These are phyloP conservation scores for Cassiopea xamachana DNA, from an alignment of 30 jellyfish, hydroid and myxozoan genomes.

Conservation along the genomic window DNA sequence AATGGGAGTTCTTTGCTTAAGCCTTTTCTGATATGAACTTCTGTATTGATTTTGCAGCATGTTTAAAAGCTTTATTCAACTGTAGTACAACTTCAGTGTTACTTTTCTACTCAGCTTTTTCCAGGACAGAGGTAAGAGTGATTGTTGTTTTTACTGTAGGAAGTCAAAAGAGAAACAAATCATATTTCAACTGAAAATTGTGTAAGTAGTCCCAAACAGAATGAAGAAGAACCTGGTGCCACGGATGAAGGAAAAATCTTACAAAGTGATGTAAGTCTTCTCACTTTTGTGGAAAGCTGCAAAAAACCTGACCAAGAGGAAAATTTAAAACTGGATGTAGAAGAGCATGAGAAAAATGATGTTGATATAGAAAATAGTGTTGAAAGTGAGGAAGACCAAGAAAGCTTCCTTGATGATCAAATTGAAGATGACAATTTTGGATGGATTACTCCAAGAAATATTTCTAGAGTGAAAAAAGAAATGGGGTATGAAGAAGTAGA, in stretches of 20 bases:
- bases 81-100: no score
- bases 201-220: no score
- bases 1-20: no score
- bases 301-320: neutral
- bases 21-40: no score
- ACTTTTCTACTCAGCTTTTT: no score
- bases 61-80: no score
- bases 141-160: no score
- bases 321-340: neutral
- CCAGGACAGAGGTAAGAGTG: no score
- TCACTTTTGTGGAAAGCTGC: neutral
- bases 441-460: slow-evolving; percentile 96
- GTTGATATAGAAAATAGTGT: slow-evolving; percentile 1
- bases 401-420: slow-evolving; percentile 18
- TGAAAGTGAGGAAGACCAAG: neutral
- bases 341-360: neutral
- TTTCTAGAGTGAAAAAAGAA: slow-evolving; percentile 69
- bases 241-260: neutral
- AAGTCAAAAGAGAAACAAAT: no score
- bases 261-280: neutral
- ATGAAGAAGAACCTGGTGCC: neutral
- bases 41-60: no score
- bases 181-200: no score
- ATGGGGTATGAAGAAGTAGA: slow-evolving; percentile 85
- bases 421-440: slow-evolving; percentile 79